phyloP scores from a whole-genome alignment of 2,888 invertebrate genomes.

The Drosophila helvetica region DNA sequence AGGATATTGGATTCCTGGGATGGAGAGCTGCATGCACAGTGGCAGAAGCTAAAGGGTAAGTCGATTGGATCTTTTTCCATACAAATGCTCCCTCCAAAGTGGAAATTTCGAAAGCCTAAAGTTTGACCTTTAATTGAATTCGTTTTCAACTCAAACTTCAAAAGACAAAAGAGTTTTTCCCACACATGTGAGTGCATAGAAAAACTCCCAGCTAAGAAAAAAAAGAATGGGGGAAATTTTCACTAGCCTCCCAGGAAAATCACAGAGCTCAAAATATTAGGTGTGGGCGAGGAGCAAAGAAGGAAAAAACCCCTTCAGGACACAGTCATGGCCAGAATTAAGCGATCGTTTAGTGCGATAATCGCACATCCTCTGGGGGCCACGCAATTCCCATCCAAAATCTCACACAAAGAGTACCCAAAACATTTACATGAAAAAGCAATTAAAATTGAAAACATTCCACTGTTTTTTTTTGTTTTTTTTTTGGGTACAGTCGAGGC shows the following conservation, averaged over 20 bases:
- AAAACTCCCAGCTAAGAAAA: neutral
- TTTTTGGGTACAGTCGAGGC: conserved; percentile 79
- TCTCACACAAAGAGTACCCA: neutral
- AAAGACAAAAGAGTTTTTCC: neutral
- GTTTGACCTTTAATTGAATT: neutral
- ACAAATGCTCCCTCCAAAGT: neutral
- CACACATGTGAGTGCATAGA: conserved; percentile 2
- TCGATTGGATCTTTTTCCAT: neutral
- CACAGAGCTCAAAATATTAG: too few species aligned
- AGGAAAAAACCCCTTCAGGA: conserved; percentile 8
- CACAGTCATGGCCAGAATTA: neutral
- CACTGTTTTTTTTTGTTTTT: conserved; percentile 1
- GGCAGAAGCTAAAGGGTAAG: conserved; percentile 83
- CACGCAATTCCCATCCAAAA: conserved; percentile 7
- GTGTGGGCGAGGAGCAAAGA: conserved; percentile 19
- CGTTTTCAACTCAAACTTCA: neutral
- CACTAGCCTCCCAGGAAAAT: too few species aligned
- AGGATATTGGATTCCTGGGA: conserved; percentile 84
- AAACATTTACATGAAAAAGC: conserved; percentile 34
- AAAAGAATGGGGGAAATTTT: conserved; percentile 8
- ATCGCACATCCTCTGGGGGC: conserved; percentile 13
- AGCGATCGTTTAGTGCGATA: conserved; percentile 19
- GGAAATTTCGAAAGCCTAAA: neutral
- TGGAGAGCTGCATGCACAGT: conserved; percentile 76
- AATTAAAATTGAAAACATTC: conserved; percentile 43